A percentile compares a stretch with the other conserved stretches of the same genome.
Conservation (phyloP, 2,113 vertebrate genomes). For the Oncorhynchus masou region DNA sequence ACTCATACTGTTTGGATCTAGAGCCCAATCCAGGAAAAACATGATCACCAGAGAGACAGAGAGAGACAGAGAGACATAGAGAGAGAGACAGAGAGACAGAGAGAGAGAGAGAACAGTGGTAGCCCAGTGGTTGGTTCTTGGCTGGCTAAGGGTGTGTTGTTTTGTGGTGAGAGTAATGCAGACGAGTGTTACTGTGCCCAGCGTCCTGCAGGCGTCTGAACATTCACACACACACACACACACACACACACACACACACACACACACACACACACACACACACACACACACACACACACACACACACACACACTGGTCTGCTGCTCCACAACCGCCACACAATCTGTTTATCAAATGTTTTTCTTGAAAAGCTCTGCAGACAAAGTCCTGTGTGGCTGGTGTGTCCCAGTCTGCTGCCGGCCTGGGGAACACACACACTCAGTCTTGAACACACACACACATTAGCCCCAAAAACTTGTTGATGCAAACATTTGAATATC, state of each 20-base stretch:
- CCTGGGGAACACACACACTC: slow-evolving; percentile 28
- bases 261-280: slow-evolving; percentile 37
- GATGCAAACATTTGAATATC: too few species aligned
- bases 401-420: slow-evolving; percentile 27
- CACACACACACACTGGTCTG: slow-evolving; percentile 27
- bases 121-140: slow-evolving; percentile 54
- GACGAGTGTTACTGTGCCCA: slow-evolving; percentile 57
- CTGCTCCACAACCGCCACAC: slow-evolving; percentile 34
- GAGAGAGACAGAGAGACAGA: slow-evolving; percentile 14
- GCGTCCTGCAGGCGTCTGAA: slow-evolving; percentile 58
- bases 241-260: slow-evolving; percentile 33
- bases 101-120: slow-evolving; percentile 18
- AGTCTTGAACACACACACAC: slow-evolving; percentile 46
- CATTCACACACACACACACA: slow-evolving; percentile 37
- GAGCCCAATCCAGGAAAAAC: slow-evolving; percentile 44
- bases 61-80: slow-evolving; percentile 34
- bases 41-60: slow-evolving; percentile 41
- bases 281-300: slow-evolving; percentile 33
- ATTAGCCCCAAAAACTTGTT: not conserved
- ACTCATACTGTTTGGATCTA: slow-evolving; percentile 39
- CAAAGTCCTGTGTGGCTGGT: slow-evolving; percentile 55
- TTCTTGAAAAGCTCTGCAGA: slow-evolving; percentile 62
- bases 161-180: slow-evolving; percentile 68
- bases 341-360: slow-evolving; percentile 73
- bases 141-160: slow-evolving; percentile 68